Percentiles rank a stretch among this genome's conserved stretches.
These are phyloP conservation scores for Bovichtus variegatus DNA, from an alignment of 2,797 vertebrate species.

Conservation along the genomic window DNA sequence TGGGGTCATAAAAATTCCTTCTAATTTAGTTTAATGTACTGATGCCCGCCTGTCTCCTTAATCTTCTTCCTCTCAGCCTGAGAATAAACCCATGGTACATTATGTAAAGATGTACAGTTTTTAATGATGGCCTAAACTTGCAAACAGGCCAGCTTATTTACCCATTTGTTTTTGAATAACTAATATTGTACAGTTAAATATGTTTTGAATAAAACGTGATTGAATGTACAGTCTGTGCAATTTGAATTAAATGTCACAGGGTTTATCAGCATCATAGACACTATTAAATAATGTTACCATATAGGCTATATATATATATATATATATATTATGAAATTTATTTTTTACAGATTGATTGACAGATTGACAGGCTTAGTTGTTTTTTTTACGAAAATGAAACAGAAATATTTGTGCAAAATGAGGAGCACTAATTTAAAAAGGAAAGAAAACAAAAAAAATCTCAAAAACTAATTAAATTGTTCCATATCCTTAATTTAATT, in stretches of 20 bases:
- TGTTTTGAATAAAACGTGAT: conserved; percentile 33
- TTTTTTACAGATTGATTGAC: background rate
- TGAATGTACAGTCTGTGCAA: conserved; percentile 3
- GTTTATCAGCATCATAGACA: background rate
- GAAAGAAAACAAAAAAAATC: too few species aligned
- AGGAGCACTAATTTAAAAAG: too few species aligned
- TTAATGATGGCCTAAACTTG: background rate
- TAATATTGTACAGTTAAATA: conserved; percentile 7
- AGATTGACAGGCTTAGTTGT: background rate
- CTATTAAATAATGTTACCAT: background rate
- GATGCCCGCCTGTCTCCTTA: background rate
- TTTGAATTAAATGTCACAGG: background rate
- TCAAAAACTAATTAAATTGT: background rate
- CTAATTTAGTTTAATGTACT: conserved; percentile 34
- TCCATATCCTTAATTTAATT: background rate
- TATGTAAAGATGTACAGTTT: background rate
- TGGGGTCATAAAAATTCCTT: conserved; percentile 40
- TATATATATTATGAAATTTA: too few species aligned
- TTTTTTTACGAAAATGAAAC: background rate
- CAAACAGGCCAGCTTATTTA: background rate
- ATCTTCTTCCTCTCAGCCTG: background rate
- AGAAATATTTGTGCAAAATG: background rate
- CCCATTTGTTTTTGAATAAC: background rate
- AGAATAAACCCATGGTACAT: background rate
- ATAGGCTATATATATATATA: too few species aligned